Evolutionary conservation across 2,888 invertebrate genomes (phyloP), one percentile per base, ranked within the genome.

Genomic region (Maniola hyperantus): DNA sequence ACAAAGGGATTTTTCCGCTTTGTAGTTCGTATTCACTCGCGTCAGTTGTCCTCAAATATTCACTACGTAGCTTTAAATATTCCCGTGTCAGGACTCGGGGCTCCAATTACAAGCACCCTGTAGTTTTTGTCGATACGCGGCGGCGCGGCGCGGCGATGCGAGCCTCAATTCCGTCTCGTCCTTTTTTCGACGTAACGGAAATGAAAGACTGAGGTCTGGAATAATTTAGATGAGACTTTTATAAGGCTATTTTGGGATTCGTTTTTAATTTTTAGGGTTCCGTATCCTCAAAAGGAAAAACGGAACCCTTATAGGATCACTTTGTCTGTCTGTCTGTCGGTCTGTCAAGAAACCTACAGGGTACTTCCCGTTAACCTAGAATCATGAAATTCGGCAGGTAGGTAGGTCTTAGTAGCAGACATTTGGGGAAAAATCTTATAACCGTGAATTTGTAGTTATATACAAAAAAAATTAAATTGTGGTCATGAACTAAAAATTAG

Each of bases 101-200:
- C 79, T 79, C 83, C 85, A 87, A 84, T 87, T 86, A 85, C 80
- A 72, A 50, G 57, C 66, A 66, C 69, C 73, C 72, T 74, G 68
- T 68, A 71, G 72, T 78, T 78, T 83, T 66, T 46, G 15, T 57
- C 34, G 39, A 42, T 26, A 34, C 34, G 61, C 61, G 20, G 20
- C 59, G 50, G 26, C 26, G 26, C 26, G 26, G 26, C 26, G 26
- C 26, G 26, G 44, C 59, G 33, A 50, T 20, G 50, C n/a, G 39
- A 64, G 65, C 58, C 63, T 68, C 64, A 66, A 68, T 69, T 66
- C 48, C 50, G 26, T 46, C 58, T 48, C 53, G 39, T 63, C 66
- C 63, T 64, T 66, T 65, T 69, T 69, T 60, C 51, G 58, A 44
- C 69, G 63, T 53, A 20, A 53, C 66, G 69, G 69, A 69, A 69